Conservation (phyloP, 2,113 vertebrate species). For the Ramphastos sulfuratus region DNA sequence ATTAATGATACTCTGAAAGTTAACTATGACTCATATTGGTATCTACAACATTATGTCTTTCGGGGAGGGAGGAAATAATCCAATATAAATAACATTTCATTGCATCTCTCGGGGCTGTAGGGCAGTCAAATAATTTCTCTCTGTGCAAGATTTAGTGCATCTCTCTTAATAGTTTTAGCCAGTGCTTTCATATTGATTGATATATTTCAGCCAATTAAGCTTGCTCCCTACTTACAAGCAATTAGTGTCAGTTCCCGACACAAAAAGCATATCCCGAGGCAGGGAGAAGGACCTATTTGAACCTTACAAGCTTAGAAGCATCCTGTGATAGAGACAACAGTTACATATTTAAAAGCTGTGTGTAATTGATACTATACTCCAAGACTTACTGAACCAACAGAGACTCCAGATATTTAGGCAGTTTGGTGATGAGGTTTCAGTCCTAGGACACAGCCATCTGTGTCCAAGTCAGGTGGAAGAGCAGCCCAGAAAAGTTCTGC, state of each 20-base stretch:
- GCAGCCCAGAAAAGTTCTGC: neutral
- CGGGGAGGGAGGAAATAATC: neutral
- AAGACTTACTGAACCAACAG: neutral
- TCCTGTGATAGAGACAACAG: neutral
- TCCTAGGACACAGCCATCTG: neutral
- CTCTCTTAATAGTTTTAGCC: conserved; percentile 10
- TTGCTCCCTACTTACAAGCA: conserved; percentile 36
- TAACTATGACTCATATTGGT: neutral
- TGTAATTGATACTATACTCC: neutral
- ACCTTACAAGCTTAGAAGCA: neutral
- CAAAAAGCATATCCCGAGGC: neutral
- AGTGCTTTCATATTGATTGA: conserved; percentile 42
- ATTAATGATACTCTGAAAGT: conserved; percentile 41
- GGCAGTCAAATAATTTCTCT: neutral
- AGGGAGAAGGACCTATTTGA: conserved; percentile 3
- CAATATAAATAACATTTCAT: conserved; percentile 22
- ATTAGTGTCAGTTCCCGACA: conserved; percentile 33
- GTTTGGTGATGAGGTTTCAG: neutral
- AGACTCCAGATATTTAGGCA: neutral
- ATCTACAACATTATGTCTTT: neutral
- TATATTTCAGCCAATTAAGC: conserved; percentile 44
- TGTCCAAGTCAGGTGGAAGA: neutral
- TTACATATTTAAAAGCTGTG: neutral
- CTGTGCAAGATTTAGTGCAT: neutral
- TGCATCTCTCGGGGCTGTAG: neutral